These are phyloP conservation scores for Amphibalanus amphitrite DNA, from an alignment of 1,140 invertebrate genomes.

Conservation along the genomic window DNA sequence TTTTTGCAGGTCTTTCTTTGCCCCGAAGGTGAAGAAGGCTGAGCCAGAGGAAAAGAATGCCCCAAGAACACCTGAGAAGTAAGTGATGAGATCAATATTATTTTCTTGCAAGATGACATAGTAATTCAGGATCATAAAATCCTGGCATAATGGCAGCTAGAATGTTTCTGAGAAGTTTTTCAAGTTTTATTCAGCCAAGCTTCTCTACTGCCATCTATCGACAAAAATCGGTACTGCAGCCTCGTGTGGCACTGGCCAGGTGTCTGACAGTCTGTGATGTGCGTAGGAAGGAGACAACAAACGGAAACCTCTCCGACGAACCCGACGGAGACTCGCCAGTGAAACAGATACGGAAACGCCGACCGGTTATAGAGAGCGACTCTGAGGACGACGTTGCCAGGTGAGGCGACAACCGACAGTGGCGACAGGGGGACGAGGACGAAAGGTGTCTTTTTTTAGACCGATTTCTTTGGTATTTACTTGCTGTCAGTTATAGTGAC, in stretches of 20 bases:
- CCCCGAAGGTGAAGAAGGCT: constrained; percentile 10
- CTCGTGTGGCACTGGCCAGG: background rate
- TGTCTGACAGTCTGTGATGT: constrained; percentile 9
- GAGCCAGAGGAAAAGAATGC: constrained; percentile 10
- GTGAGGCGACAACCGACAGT: no score
- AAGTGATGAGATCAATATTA: background rate
- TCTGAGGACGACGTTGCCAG: no score
- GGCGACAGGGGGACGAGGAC: no score
- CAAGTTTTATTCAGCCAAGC: background rate
- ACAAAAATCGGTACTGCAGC: background rate
- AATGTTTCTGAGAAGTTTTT: background rate
- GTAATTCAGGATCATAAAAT: background rate
- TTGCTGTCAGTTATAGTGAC: no score
- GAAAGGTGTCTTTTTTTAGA: no score
- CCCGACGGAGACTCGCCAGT: constrained; percentile 11
- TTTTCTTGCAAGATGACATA: background rate
- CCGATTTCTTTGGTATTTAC: no score
- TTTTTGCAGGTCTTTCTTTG: constrained; percentile 13
- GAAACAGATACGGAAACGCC: constrained; percentile 11
- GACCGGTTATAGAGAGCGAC: constrained; percentile 17
- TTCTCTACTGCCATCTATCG: background rate
- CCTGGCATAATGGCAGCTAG: background rate
- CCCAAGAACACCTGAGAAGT: constrained; percentile 8
- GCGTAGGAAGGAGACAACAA: background rate
- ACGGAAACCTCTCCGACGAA: constrained; percentile 5